Base-by-base conservation (phyloP, 1,140 invertebrate species). In the Sesamia nonagrioides region DNA sequence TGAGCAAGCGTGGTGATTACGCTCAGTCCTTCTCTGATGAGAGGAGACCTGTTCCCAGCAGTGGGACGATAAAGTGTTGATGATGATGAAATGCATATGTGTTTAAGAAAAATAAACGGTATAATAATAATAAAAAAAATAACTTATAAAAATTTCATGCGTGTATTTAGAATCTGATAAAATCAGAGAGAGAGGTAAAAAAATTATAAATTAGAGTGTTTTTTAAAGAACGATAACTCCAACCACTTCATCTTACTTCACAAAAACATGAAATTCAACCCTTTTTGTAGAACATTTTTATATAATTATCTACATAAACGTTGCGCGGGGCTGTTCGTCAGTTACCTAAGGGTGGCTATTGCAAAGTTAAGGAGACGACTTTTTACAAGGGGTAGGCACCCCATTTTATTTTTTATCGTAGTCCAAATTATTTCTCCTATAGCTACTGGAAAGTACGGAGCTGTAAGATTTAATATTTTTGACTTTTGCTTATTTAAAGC, bases 331-430 rank as follows among this genome's bases (percentile, higher is more conserved):
- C 37, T 11, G 72, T 18, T 56, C 58, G 48, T 69, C 54, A 74
- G 66, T 85, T 89, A 91, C 86, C 91, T 89, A 88, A 86, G 87
- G 91, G 90, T 84, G 77, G 79, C 56, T 75, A 77, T 81, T 83
- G 80, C 74, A 48, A 85, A 82, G 81, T 83, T 78, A 78, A 81
- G 80, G 73, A 80, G 80, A 79, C 69, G 75, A 87, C 82, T 91
- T 92, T 92, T 92, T 90, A 89, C 84, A 88, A 88, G 88, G 87
- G 91, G 89, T 84, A 82, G 72, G 77, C 86, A 89, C 89, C 92
- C 91, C 86, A 82, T 92, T 91, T 91, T 84, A 84, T 92, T 93
- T 94, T 94, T 94, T 92, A 91, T 92, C 85, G 80, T 79, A 27
- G 66, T 61, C 11, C 61, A 76, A 89, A 86, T 86, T 87, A 88